These are phyloP conservation scores for Campylomormyrus tamandua DNA, from an alignment of 2,113 vertebrate species.

Conservation along the genomic window DNA sequence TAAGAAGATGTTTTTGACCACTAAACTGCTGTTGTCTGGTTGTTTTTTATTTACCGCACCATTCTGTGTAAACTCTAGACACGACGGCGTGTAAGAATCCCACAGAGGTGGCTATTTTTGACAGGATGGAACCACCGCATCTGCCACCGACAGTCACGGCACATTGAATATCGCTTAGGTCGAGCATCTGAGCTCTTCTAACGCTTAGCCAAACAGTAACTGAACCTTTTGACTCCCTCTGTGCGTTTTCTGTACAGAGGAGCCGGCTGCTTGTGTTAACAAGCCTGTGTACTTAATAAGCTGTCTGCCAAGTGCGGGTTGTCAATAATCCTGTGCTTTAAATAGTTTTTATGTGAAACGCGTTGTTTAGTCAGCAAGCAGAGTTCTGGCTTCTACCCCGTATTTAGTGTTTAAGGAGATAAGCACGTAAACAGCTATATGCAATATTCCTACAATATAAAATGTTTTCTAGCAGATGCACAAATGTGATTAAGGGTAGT, in stretches of 20 bases:
- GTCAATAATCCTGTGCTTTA: not conserved
- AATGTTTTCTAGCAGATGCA: not conserved
- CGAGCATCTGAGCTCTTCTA: not conserved
- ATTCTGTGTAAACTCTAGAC: not conserved
- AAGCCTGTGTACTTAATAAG: not conserved
- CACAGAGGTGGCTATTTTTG: not conserved
- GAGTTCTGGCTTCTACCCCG: not conserved
- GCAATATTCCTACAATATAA: not conserved
- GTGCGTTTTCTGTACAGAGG: not conserved
- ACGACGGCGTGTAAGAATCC: not conserved
- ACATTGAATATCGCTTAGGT: not conserved
- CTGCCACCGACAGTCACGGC: not conserved
- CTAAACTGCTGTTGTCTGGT: not conserved
- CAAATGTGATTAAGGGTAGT: not conserved
- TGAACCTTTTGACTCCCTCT: not conserved
- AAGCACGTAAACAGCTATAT: not conserved
- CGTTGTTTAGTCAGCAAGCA: not conserved
- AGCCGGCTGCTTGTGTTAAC: not conserved
- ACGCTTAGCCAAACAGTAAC: not conserved
- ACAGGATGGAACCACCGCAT: not conserved
- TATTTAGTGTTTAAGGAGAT: not conserved
- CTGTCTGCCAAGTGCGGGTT: not conserved
- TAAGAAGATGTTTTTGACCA: not conserved
- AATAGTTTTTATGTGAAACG: not conserved
- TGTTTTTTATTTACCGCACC: not conserved